Evolutionary conservation across 2,888 invertebrate species (phyloP).

Genomic region (Stomorhina lunata): DNA sequence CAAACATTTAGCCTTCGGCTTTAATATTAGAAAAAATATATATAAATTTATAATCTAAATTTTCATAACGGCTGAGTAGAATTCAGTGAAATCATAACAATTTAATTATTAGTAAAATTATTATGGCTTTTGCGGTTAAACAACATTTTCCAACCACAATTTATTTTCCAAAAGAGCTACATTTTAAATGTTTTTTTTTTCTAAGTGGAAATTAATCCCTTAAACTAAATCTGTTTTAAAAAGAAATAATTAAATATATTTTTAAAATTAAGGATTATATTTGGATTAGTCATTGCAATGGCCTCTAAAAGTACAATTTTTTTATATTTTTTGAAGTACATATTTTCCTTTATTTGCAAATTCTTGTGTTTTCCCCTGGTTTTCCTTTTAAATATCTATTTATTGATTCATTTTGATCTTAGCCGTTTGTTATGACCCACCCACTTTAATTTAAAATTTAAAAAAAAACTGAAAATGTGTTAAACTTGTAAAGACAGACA

Average conservation of each 20-base stretch:
- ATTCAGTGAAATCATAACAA: not conserved
- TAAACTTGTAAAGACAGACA: slow-evolving; percentile 20
- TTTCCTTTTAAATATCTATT: no score
- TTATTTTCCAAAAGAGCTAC: slow-evolving; percentile 15
- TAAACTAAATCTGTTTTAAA: no score
- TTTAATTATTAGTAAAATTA: slow-evolving; percentile 7
- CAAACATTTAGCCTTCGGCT: no score
- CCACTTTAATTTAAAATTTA: slow-evolving; percentile 8
- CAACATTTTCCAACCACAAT: slow-evolving; percentile 32
- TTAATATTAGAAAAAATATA: no score
- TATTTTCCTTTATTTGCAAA: not conserved
- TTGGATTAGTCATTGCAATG: not conserved
- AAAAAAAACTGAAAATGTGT: not conserved
- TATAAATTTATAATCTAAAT: no score
- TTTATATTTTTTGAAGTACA: slow-evolving; percentile 2
- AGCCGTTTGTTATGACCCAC: slow-evolving; percentile 4
- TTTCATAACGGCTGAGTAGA: no score
- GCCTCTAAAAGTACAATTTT: not conserved
- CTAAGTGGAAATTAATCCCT: no score
- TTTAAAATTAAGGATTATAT: no score
- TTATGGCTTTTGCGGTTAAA: slow-evolving; percentile 32
- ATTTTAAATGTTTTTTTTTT: not conserved
- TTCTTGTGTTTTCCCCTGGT: not conserved
- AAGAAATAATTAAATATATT: no score
- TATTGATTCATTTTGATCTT: not conserved